phyloP scores from a whole-genome alignment of 2,797 vertebrate species.

The Chrysolophus pictus region DNA sequence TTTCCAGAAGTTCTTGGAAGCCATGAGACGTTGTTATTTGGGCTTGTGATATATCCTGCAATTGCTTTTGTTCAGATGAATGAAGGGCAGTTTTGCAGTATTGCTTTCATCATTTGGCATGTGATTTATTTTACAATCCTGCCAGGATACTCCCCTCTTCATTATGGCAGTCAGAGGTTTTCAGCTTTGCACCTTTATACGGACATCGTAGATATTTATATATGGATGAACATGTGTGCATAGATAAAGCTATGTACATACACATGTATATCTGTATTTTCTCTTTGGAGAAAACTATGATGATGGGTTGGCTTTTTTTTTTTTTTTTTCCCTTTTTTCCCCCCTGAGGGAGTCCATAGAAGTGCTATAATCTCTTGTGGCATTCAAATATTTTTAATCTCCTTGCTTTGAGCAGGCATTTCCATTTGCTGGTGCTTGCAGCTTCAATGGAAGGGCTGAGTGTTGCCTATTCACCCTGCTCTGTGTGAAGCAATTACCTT shows the following conservation, averaged over 20 bases:
- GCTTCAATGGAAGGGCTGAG: background rate
- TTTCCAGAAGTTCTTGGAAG: background rate
- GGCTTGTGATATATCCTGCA: background rate
- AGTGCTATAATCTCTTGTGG: background rate
- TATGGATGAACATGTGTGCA: background rate
- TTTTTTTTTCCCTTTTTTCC: background rate
- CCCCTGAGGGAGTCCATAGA: background rate
- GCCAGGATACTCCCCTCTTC: background rate
- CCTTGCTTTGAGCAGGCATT: background rate
- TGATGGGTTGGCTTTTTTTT: background rate
- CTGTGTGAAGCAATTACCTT: background rate
- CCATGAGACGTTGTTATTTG: background rate
- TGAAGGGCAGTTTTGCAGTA: background rate
- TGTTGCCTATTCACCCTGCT: background rate
- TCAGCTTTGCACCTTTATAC: background rate
- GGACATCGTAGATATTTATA: accelerated
- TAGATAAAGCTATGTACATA: background rate
- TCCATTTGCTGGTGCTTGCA: background rate
- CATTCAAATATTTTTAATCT: background rate
- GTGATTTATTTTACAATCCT: background rate
- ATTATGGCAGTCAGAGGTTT: background rate
- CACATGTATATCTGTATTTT: background rate
- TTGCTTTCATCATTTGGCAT: background rate
- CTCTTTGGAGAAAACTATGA: background rate
- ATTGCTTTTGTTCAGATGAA: background rate